These are phyloP conservation scores for Tyrannus savana DNA, from an alignment of 2,113 vertebrate genomes.

Conservation along the genomic window DNA sequence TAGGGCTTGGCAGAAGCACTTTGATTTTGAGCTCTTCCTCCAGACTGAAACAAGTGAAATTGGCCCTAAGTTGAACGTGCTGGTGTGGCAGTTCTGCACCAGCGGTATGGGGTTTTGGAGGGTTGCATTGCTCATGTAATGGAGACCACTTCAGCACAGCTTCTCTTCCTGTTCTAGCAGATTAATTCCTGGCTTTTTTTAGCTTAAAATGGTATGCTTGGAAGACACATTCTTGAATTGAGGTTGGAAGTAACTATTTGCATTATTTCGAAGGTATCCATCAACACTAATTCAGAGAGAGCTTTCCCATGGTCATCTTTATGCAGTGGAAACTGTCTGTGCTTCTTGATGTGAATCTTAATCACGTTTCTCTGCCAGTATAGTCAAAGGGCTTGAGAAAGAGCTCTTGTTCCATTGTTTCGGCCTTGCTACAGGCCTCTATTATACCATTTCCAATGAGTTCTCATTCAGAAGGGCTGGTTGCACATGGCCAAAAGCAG, in stretches of 20 bases:
- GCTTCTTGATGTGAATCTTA: constrained; percentile 50
- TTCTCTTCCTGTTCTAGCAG: not conserved
- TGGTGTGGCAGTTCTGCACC: not conserved
- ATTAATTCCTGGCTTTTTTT: not conserved
- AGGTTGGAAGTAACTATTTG: not conserved
- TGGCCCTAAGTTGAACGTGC: not conserved
- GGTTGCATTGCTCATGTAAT: not conserved
- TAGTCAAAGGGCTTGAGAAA: constrained; percentile 52
- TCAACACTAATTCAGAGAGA: not conserved
- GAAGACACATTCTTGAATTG: not conserved
- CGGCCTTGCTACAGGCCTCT: not conserved
- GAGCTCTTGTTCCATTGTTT: constrained; percentile 25
- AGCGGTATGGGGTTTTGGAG: not conserved
- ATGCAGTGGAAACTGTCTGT: not conserved
- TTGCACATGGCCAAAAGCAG: not conserved
- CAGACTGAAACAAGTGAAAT: not conserved
- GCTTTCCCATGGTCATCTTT: constrained; percentile 16
- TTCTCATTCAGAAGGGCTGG: constrained; percentile 8
- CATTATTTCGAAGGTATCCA: not conserved
- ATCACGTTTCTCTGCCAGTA: constrained; percentile 33
- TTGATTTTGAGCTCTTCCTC: not conserved
- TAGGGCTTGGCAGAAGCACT: not conserved
- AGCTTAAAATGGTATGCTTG: not conserved
- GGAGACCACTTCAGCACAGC: not conserved
- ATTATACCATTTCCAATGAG: constrained; percentile 44